Evolutionary conservation across 2,888 invertebrate species (phyloP).

Genomic region (Mythimna ferrago): DNA sequence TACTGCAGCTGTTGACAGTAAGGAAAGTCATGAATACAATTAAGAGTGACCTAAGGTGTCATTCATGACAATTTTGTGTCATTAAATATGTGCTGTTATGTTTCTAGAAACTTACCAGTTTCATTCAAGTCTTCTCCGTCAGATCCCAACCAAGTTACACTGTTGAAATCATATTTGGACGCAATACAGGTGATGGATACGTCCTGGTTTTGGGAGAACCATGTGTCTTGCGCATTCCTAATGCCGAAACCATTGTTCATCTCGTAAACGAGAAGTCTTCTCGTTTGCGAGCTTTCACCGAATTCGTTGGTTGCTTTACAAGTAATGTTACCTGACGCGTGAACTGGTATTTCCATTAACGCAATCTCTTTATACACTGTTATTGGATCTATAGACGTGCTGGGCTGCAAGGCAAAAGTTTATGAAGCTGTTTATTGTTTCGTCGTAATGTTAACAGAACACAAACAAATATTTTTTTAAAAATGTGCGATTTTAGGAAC

Average conservation of each 20-base stretch:
- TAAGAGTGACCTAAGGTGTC: background rate
- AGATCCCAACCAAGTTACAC: conserved; percentile 77
- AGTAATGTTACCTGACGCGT: conserved; percentile 73
- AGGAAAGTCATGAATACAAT: conserved; percentile 27
- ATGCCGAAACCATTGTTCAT: conserved; percentile 81
- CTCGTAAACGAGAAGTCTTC: conserved; percentile 77
- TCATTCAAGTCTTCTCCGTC: conserved; percentile 57
- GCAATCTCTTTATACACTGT: conserved; percentile 72
- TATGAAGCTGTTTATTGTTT: background rate
- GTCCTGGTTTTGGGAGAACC: conserved; percentile 76
- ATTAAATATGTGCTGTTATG: background rate
- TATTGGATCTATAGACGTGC: conserved; percentile 27
- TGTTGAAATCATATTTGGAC: conserved; percentile 77
- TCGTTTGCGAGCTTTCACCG: conserved; percentile 33
- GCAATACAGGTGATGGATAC: conserved; percentile 78
- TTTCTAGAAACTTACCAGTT: conserved; percentile 65
- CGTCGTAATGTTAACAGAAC: background rate
- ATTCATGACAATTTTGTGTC: background rate
- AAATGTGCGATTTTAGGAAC: background rate
- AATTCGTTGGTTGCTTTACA: conserved; percentile 74
- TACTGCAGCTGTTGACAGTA: conserved; percentile 67
- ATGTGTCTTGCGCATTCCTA: conserved; percentile 64
- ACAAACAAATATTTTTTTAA: background rate
- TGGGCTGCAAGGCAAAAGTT: conserved; percentile 56
- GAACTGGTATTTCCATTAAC: conserved; percentile 67